These are phyloP conservation scores for Thermophis baileyi DNA, from an alignment of 2,113 vertebrate species.

Conservation along the genomic window DNA sequence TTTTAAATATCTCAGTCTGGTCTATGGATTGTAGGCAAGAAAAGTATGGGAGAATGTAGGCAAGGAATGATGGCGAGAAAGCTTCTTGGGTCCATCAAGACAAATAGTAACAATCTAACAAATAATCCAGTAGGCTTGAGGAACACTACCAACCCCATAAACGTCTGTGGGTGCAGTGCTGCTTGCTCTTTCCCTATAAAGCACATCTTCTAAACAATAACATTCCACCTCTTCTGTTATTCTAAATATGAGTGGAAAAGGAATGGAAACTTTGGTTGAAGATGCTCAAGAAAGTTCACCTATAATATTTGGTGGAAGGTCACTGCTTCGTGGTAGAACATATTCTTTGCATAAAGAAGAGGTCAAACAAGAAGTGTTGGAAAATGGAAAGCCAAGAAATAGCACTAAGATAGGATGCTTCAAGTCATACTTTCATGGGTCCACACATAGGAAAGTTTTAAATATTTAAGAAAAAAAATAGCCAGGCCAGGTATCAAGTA, in stretches of 20 bases:
- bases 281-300: neutral
- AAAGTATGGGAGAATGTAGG: neutral
- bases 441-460: neutral
- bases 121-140: neutral
- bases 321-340: neutral
- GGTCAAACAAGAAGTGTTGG: neutral
- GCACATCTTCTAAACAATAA: neutral
- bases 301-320: neutral
- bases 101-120: neutral
- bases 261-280: neutral
- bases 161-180: neutral
- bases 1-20: neutral
- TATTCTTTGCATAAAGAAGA: neutral
- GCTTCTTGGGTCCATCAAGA: neutral
- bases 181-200: neutral
- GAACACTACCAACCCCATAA: neutral
- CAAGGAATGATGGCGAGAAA: neutral
- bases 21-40: neutral
- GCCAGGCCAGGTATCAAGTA: neutral
- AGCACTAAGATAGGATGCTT: neutral
- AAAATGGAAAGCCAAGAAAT: neutral
- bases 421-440: neutral
- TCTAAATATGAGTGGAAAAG: neutral
- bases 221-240: neutral
- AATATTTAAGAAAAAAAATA: neutral